Conservation (phyloP, 2,888 invertebrate species). For the Pristionchus arcanus region DNA sequence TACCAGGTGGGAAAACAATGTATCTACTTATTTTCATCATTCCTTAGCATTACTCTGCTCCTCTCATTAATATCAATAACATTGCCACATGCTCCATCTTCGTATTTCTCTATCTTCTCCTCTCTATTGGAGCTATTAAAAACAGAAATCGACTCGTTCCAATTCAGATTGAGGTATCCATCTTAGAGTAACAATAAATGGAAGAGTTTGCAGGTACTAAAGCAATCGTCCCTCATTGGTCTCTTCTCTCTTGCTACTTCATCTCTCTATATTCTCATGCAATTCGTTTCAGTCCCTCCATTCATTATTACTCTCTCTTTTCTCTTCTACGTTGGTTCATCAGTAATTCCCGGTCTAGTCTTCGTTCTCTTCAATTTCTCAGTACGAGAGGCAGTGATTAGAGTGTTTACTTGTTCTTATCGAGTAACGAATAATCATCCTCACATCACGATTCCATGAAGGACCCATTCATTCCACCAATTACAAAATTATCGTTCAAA, state of each 20-base stretch:
- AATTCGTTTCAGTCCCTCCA: neutral
- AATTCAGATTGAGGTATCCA: neutral
- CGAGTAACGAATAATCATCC: neutral
- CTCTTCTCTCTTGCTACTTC: neutral
- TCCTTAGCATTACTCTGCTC: neutral
- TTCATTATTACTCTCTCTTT: neutral
- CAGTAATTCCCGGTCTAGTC: neutral
- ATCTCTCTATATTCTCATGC: conserved; percentile 41
- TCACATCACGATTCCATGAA: neutral
- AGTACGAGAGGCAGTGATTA: neutral
- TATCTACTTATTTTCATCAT: neutral
- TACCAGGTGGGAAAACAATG: neutral
- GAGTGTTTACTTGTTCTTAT: neutral
- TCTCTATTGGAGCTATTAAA: neutral
- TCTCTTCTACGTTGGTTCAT: conserved; percentile 10
- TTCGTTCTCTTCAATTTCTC: neutral
- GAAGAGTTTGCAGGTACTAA: neutral
- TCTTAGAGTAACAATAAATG: neutral
- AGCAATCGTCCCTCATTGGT: neutral
- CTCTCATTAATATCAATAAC: neutral
- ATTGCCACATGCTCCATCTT: neutral
- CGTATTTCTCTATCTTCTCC: neutral
- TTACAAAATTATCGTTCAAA: neutral
- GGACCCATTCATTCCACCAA: neutral
- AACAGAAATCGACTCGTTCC: neutral